A percentile compares a stretch with the other conserved stretches of the same genome.
These are phyloP conservation scores for Drosophila borborema DNA, from an alignment of 2,888 invertebrate species.

Conservation along the genomic window DNA sequence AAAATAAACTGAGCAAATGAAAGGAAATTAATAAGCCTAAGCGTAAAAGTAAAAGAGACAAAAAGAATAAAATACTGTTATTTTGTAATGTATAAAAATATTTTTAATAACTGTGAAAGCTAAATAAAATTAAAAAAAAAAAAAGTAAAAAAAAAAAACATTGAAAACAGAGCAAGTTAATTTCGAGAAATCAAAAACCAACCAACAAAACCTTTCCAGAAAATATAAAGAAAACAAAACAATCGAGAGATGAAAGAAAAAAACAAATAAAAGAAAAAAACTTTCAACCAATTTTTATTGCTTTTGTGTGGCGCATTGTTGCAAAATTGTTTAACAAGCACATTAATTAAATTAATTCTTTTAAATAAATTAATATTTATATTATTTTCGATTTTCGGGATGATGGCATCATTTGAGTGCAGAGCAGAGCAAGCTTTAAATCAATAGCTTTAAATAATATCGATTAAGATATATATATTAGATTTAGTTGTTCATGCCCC, in stretches of 20 bases:
- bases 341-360: slow-evolving; percentile 56
- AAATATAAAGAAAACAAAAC: slow-evolving; percentile 47
- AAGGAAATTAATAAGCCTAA: slow-evolving; percentile 73
- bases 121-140: slow-evolving; percentile 82
- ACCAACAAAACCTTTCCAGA: slow-evolving; percentile 65
- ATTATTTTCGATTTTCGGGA: slow-evolving; percentile 67
- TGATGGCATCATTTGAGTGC: slow-evolving; percentile 84
- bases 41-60: slow-evolving; percentile 71
- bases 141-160: slow-evolving; percentile 55
- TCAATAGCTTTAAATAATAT: slow-evolving; percentile 26
- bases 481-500: neutral
- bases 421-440: slow-evolving; percentile 62
- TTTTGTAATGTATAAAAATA: slow-evolving; percentile 85
- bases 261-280: slow-evolving; percentile 70
- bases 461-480: slow-evolving; percentile 19
- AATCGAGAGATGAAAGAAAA: slow-evolving; percentile 39
- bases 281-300: slow-evolving; percentile 66
- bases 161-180: slow-evolving; percentile 61
- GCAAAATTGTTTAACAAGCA: slow-evolving; percentile 47
- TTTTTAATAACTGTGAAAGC: slow-evolving; percentile 85
- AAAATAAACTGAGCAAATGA: slow-evolving; percentile 61
- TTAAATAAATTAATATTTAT: slow-evolving; percentile 14
- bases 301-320: slow-evolving; percentile 63
- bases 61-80: slow-evolving; percentile 83
- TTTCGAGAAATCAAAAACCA: slow-evolving; percentile 39